A percentile compares a stretch with the other conserved stretches of the same genome.
phyloP scores from a whole-genome alignment of 2,888 invertebrate genomes.

The Rosalia funebris region DNA sequence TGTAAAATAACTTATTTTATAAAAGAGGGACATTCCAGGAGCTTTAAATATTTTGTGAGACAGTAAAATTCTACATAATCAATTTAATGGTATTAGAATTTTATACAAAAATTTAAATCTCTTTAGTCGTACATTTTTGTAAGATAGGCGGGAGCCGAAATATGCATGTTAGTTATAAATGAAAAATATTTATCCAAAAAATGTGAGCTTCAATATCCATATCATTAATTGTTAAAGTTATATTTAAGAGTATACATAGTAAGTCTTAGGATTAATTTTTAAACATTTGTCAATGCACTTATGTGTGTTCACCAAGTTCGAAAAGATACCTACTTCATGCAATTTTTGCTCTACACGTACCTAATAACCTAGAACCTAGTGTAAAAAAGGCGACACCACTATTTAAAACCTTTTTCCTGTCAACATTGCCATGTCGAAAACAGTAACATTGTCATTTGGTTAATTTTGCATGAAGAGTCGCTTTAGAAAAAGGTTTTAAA shows the following conservation, averaged over 20 bases:
- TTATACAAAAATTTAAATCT: slow-evolving; percentile 35
- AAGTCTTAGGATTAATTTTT: slow-evolving; percentile 27
- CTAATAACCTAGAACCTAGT: slow-evolving; percentile 50
- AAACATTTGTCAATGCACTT: slow-evolving; percentile 57
- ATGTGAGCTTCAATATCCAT: slow-evolving; percentile 58
- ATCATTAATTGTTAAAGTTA: slow-evolving; percentile 49
- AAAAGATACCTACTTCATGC: slow-evolving; percentile 43
- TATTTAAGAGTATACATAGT: slow-evolving; percentile 29
- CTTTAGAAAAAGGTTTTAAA: slow-evolving; percentile 31
- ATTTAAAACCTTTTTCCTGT: slow-evolving; percentile 22
- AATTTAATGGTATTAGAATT: slow-evolving; percentile 27
- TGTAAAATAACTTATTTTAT: slow-evolving; percentile 36
- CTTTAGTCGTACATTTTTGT: slow-evolving; percentile 31
- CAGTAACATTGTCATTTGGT: neutral
- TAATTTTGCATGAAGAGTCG: slow-evolving; percentile 30
- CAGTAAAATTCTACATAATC: slow-evolving; percentile 44
- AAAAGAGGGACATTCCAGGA: slow-evolving; percentile 26
- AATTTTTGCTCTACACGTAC: slow-evolving; percentile 58
- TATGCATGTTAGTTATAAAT: slow-evolving; percentile 47
- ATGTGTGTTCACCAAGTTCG: slow-evolving; percentile 35
- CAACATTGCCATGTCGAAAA: slow-evolving; percentile 23
- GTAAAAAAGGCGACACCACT: slow-evolving; percentile 7
- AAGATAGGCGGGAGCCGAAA: slow-evolving; percentile 39
- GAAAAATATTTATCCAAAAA: slow-evolving; percentile 32
- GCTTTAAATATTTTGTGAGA: slow-evolving; percentile 48